Evolutionary conservation across 2,888 invertebrate genomes (phyloP), one percentile per base, ranked within the genome.

Genomic region (Syrphus vitripennis): DNA sequence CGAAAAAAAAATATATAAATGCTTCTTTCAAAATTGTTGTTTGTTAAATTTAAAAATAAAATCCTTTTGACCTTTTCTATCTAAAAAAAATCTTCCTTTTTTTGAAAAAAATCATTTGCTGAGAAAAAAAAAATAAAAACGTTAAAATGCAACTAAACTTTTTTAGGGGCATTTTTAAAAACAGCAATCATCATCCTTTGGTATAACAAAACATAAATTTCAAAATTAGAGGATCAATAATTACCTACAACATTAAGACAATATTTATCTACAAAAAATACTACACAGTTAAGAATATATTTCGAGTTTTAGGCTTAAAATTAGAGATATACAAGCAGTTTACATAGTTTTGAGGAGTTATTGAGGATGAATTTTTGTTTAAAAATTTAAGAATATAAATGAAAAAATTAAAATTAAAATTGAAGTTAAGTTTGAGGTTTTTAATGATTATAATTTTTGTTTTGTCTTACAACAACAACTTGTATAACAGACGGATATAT

Each of bases 111-210:
- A 86, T 75, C 50, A 63, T 81, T 79, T 87, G 75, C 75, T 86
- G 65, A 55, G 34, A 65, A 75, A 65, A 67, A 45, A 65, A 31
- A 45, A 31, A 37, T 34, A 5, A 4, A 53, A 65, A 67, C 19
- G 61, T 81, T 69, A 74, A 78, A 86, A 74, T 76, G 80, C 84
- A 80, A 84, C 76, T 61, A 76, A 84, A 72, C 55, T 42, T 57
- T 82, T 77, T 82, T 77, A 61, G 82, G 82, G 87, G 57, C 31
- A 79, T 75, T 59, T 83, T 67, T 57, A 71, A 75, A 83, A 75
- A 83, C 83, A 87, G 87, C 45, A 83, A 87, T 87, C 87, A 87
- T 75, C 87, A 87, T 87, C 87, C 87, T 87, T 83, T 87, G 87
- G 87, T 83, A 34, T 34, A 75, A 82, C 59, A 87, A 71, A n/a